A percentile compares a stretch with the other conserved stretches of the same genome.
Conservation (phyloP, 2,888 invertebrate species). For the Napeogenes inachia region DNA sequence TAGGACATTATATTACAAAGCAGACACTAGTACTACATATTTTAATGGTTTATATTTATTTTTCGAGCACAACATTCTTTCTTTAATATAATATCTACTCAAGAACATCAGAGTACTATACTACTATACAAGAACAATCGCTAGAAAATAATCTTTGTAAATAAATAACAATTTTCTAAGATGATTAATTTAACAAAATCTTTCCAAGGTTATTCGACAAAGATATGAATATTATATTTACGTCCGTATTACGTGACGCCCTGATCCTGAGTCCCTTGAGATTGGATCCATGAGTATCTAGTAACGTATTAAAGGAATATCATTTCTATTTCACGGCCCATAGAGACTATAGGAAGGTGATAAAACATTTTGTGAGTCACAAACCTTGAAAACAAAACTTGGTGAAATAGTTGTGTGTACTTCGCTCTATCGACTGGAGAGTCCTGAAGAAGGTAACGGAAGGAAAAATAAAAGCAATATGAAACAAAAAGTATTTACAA, state of each 20-base stretch:
- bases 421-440: slow-evolving; percentile 13
- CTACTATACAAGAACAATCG: no score
- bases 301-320: background rate
- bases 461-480: slow-evolving; percentile 8
- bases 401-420: slow-evolving; percentile 11
- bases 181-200: background rate
- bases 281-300: slow-evolving; percentile 1
- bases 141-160: no score
- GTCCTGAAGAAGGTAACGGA: slow-evolving; percentile 11
- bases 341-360: background rate
- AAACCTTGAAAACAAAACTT: slow-evolving; percentile 17
- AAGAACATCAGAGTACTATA: no score
- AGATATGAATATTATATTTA: slow-evolving; percentile 16
- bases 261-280: slow-evolving; percentile 22
- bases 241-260: slow-evolving; percentile 8
- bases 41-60: no score
- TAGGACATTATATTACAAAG: no score
- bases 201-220: slow-evolving; percentile 1
- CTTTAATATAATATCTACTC: no score
- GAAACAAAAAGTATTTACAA: slow-evolving; percentile 12
- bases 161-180: no score
- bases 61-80: no score
- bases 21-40: no score
- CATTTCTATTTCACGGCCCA: background rate
- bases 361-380: slow-evolving; percentile 8